phyloP scores from a whole-genome alignment of 2,797 vertebrate genomes.

The Falco novaeseelandiae region DNA sequence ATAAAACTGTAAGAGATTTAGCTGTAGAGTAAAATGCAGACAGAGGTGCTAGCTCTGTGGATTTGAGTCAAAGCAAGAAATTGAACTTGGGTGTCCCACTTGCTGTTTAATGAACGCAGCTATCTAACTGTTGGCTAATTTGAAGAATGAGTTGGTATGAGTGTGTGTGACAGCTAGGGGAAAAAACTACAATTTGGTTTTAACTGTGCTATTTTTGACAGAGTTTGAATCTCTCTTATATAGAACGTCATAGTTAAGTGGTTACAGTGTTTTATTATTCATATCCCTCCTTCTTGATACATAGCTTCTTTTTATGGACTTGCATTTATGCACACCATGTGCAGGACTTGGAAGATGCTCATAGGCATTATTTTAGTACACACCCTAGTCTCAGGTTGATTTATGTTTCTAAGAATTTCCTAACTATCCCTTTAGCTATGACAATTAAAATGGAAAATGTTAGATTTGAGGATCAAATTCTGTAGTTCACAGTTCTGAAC shows the following conservation, averaged over 20 bases:
- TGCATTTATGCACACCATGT: background rate
- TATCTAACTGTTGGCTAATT: background rate
- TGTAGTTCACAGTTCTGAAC: background rate
- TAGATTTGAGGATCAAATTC: background rate
- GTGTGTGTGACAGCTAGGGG: background rate
- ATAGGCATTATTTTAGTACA: background rate
- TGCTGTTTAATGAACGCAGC: background rate
- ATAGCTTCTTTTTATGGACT: background rate
- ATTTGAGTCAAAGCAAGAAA: background rate
- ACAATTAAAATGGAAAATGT: background rate
- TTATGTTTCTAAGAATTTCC: background rate
- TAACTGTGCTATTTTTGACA: background rate
- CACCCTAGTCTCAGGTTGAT: background rate
- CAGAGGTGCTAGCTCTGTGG: background rate
- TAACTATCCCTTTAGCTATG: background rate
- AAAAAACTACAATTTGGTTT: background rate
- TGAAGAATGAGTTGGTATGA: background rate
- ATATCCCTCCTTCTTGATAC: background rate
- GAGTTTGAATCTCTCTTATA: background rate
- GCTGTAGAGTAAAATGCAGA: background rate
- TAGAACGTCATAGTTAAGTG: background rate
- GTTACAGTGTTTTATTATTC: background rate
- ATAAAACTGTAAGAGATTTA: background rate
- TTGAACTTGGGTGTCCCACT: background rate
- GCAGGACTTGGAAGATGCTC: background rate